Evolutionary conservation across 2,113 vertebrate genomes (phyloP).

Genomic region (Gymnarchus niloticus): DNA sequence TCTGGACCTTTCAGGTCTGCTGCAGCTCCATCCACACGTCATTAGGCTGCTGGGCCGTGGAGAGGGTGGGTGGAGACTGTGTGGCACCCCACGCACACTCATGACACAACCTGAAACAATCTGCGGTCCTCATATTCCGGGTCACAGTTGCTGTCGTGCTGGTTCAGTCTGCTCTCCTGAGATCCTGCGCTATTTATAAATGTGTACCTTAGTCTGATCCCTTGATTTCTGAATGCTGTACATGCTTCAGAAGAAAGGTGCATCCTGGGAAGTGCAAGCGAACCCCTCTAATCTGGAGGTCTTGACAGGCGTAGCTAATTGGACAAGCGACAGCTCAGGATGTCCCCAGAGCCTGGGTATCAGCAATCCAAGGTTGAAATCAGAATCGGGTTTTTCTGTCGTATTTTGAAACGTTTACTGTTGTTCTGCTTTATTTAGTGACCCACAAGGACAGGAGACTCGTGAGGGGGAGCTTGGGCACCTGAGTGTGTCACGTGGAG

Average conservation of each 20-base stretch:
- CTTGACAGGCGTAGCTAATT: too few relatives aligned
- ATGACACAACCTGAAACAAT: background rate
- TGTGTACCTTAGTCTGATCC: background rate
- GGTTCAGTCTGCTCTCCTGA: background rate
- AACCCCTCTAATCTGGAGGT: background rate
- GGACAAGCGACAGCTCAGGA: too few relatives aligned
- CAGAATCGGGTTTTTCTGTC: background rate
- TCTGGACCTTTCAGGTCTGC: background rate
- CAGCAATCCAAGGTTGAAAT: too few relatives aligned
- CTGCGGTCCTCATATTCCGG: background rate
- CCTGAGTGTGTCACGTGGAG: background rate
- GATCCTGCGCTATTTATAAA: background rate
- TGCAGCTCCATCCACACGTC: constrained; percentile 13
- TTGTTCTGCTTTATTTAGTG: too few relatives aligned
- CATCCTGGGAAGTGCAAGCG: background rate
- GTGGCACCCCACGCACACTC: too few relatives aligned
- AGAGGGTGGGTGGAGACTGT: background rate
- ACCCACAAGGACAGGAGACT: too few relatives aligned
- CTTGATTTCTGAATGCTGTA: background rate
- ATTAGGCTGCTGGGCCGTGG: background rate
- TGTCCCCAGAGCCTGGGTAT: too few relatives aligned
- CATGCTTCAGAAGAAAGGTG: background rate
- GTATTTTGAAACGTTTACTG: background rate
- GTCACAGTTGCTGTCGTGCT: too few relatives aligned
- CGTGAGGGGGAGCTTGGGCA: too few relatives aligned